Base-by-base conservation (phyloP, 2,888 invertebrate species). In the Drosophila lutescens region DNA sequence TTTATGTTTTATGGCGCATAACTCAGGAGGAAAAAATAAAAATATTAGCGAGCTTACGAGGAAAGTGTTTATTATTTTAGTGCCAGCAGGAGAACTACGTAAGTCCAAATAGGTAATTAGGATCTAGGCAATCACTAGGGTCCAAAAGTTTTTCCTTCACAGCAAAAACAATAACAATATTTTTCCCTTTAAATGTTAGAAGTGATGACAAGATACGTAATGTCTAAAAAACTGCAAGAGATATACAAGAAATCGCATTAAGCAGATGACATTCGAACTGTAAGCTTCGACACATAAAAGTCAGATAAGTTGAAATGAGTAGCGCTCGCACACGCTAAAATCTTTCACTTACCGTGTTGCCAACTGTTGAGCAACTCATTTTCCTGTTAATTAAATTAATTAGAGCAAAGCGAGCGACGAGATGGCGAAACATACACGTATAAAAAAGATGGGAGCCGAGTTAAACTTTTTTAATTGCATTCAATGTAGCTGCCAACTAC, bases 301-400 rank as follows among this genome's bases (percentile, higher is more conserved):
- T 15, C 23, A 17, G 50, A 53, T 38, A 51, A 61, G 32, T 54
- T 60, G 23, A 61, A 43, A 17, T 13, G 47, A 36, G 32, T 10
- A 34, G 8, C 23, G 4, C 41, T 41, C 47, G 53, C 53, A 63
- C 61, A 77, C 66, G 58, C 47, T 66, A 81, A 68, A 80, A 41
- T 67, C 76, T 49, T 58, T 53, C 38, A 78, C 74, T 79, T 74
- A 32, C 43, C 51, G 40, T 47, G 26, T 32, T 54, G 58, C 72
- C 69, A 87, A 78, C 70, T 78, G 78, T 85, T 82, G 72, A 81
- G 62, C 77, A 81, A 79, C 78, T 86, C 72, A 76, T 87, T 87
- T 89, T 89, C 76, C 81, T 81, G 77, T 86, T 88, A 89, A 89
- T 87, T 87, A 74, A 88, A 77, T 86, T 86, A 86, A 87, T 89